A percentile compares a stretch with the other conserved stretches of the same genome.
phyloP scores from a whole-genome alignment of 2,113 vertebrate genomes.

The Isurus oxyrinchus region DNA sequence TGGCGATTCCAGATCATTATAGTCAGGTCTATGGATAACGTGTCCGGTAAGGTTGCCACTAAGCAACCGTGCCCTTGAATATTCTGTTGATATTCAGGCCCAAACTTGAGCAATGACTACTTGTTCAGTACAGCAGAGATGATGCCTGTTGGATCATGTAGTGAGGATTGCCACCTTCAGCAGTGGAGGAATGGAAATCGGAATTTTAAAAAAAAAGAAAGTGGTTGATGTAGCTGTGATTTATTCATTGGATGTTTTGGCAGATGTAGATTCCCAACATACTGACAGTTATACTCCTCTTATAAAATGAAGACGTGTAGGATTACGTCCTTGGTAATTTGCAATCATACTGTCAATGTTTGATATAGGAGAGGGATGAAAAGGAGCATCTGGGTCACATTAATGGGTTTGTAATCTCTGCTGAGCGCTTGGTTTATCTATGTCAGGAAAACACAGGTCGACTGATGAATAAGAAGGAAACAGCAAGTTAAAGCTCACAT shows the following conservation, averaged over 20 bases:
- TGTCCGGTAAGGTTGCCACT: no score
- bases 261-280: neutral
- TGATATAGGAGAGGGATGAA: neutral
- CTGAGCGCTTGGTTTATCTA: constrained; percentile 6
- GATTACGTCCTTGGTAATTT: neutral
- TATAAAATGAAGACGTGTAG: neutral
- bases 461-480: constrained; percentile 24
- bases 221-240: neutral
- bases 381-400: neutral
- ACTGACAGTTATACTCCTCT: neutral
- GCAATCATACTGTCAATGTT: neutral
- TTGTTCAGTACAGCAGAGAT: neutral
- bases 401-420: neutral
- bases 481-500: constrained; percentile 14
- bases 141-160: neutral
- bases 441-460: constrained; percentile 13
- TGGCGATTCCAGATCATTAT: no score
- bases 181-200: neutral
- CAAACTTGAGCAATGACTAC: neutral
- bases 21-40: no score
- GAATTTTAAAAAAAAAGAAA: neutral
- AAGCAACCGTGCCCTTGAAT: neutral
- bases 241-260: neutral
- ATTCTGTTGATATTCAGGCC: neutral
- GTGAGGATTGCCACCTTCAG: neutral